Evolutionary conservation across 2,888 invertebrate species (phyloP).

Genomic region (Seira sanloemensis): DNA sequence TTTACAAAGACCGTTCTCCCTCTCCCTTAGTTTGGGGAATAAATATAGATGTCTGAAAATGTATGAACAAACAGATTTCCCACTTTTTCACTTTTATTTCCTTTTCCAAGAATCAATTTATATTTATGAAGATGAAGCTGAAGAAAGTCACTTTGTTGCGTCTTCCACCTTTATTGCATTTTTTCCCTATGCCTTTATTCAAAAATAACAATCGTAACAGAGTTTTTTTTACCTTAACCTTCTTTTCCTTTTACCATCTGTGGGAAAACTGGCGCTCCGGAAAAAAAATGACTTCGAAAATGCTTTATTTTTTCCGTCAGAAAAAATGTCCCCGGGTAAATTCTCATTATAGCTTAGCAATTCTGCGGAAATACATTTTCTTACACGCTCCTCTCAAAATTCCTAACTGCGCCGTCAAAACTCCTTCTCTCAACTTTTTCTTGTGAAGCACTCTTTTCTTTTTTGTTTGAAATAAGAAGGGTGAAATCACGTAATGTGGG

Average conservation of each 20-base stretch:
- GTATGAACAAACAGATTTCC: not conserved
- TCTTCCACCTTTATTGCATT: not conserved
- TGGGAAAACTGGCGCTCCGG: no score
- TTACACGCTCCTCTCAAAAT: no score
- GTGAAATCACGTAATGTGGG: not conserved
- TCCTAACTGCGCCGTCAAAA: no score
- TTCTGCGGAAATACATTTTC: not conserved
- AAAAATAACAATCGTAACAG: not conserved
- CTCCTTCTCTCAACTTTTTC: no score
- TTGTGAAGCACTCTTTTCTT: no score
- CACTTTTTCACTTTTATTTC: conserved; percentile 11
- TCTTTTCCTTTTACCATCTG: no score
- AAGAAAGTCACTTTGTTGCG: not conserved
- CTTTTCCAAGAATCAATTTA: conserved; percentile 44
- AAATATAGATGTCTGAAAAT: not conserved
- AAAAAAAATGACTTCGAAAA: not conserved
- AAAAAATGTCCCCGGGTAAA: conserved; percentile 19
- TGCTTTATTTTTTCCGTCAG: not conserved
- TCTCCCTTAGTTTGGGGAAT: not conserved
- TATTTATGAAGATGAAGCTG: conserved; percentile 42
- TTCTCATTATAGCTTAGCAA: conserved; percentile 13
- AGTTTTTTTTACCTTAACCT: not conserved
- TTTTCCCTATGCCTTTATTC: not conserved
- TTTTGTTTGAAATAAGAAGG: not conserved
- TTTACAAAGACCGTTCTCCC: not conserved